Evolutionary conservation across 1,140 invertebrate genomes (phyloP), one percentile per base, ranked within the genome.

Genomic region (Drosophila quadrilineata): DNA sequence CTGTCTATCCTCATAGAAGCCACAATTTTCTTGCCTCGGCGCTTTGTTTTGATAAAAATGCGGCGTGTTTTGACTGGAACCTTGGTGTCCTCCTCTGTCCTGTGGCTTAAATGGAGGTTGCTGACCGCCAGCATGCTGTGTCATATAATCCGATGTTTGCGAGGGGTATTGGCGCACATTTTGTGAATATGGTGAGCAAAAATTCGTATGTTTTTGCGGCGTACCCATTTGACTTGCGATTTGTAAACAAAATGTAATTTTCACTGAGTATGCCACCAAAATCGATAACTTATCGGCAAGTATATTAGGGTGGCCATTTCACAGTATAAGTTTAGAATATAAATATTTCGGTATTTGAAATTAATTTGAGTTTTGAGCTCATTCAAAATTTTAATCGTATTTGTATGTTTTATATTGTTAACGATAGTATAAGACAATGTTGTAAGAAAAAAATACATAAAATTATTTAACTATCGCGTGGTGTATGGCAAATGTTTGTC

Each of bases 21-120:
- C 48, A 12, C 6, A 9, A 2, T 48, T 58, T 50, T 45, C 35
- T 2, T 75, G 76, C 1, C 72, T 72, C 0, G 72, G 59, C 0
- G 77, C 40, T 9, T 12, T 54, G 38, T 56, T 77, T n/a, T 77
- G 77, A 12, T 82, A 82, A 6, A 82, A 82, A 53, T 82, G 69
- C 3, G 77, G 69, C 1, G 46, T 68, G 9, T 53, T 79, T 10
- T 29, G 54, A 17, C 43, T 31, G 16, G 16, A 57, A 8, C 49
- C 49, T 0, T 35, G 35, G 4, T 45, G 57, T 8, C 33, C 21
- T 8, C 33, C 21, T n/a, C 24, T 21, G 8, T 49, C 50, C 3
- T 38, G 41, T 2, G 9, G 8, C 1, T 22, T n/a, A n/a, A n/a
- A n/a, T n/a, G n/a, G n/a, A n/a, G n/a, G 9, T 19, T 77, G 73